These are phyloP conservation scores for Donacobius atricapilla DNA, from an alignment of 2,113 vertebrate genomes.

Conservation along the genomic window DNA sequence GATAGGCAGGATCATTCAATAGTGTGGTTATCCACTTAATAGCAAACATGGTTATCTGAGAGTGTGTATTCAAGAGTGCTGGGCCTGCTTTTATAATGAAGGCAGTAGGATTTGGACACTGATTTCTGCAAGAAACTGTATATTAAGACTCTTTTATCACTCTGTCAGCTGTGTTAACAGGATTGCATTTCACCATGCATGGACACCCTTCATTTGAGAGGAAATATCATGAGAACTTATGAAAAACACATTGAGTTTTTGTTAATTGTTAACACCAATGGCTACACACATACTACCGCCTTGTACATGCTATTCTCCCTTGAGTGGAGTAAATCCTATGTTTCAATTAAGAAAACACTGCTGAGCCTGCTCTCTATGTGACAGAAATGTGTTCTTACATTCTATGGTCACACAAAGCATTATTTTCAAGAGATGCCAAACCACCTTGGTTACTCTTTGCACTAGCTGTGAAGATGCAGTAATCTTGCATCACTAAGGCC, in stretches of 20 bases:
- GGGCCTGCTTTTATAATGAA: neutral
- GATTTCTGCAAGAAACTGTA: neutral
- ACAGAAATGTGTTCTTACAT: neutral
- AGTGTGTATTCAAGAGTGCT: neutral
- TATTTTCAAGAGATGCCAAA: neutral
- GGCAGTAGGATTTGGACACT: neutral
- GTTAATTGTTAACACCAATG: neutral
- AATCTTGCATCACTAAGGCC: neutral
- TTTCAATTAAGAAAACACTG: neutral
- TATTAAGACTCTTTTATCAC: neutral
- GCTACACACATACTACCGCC: neutral
- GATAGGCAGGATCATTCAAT: neutral
- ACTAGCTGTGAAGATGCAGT: neutral
- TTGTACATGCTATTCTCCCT: neutral
- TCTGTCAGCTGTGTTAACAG: neutral
- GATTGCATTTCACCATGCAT: neutral
- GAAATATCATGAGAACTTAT: neutral
- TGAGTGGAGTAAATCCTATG: neutral
- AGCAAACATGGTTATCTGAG: neutral
- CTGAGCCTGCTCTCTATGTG: neutral
- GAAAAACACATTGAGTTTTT: neutral
- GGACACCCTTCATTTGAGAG: neutral
- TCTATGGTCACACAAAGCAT: neutral
- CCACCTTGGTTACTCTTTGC: neutral
- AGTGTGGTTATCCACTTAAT: neutral